phyloP scores from a whole-genome alignment of 2,797 vertebrate species.

The Acrossocheilus wenchowensis region DNA sequence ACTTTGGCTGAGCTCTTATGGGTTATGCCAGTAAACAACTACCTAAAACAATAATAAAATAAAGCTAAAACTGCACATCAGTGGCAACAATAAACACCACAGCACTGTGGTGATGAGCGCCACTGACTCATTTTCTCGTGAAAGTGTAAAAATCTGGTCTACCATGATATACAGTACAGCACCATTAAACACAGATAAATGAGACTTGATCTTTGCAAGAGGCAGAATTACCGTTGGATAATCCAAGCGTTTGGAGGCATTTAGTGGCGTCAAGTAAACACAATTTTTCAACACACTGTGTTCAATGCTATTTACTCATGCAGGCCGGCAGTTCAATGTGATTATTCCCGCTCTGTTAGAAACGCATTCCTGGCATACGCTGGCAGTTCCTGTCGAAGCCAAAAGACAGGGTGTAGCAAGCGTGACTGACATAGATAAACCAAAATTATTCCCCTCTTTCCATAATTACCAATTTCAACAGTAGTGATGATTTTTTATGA shows the following conservation, averaged over 20 bases:
- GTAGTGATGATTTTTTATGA: constrained; percentile 23
- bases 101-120: background rate
- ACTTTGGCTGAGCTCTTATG: background rate
- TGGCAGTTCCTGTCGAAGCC: constrained; percentile 8
- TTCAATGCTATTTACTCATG: constrained; percentile 41
- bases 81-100: background rate
- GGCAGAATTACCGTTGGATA: constrained; percentile 27
- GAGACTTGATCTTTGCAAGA: constrained; percentile 25
- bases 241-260: constrained; percentile 27
- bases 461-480: constrained; percentile 41
- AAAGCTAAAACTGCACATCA: background rate
- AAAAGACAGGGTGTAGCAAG: constrained; percentile 23
- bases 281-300: constrained; percentile 23
- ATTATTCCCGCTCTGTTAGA: constrained; percentile 47
- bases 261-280: constrained; percentile 42
- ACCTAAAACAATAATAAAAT: background rate
- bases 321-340: constrained; percentile 40
- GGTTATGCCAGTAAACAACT: background rate
- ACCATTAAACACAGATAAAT: constrained; percentile 18
- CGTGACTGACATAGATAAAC: constrained; percentile 44
- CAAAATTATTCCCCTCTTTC: constrained; percentile 24
- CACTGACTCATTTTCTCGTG: background rate
- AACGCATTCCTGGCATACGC: constrained; percentile 41
- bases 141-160: constrained; percentile 3
- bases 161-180: background rate